Base-by-base conservation (phyloP, 1,140 invertebrate species). In the Apis cerana region DNA sequence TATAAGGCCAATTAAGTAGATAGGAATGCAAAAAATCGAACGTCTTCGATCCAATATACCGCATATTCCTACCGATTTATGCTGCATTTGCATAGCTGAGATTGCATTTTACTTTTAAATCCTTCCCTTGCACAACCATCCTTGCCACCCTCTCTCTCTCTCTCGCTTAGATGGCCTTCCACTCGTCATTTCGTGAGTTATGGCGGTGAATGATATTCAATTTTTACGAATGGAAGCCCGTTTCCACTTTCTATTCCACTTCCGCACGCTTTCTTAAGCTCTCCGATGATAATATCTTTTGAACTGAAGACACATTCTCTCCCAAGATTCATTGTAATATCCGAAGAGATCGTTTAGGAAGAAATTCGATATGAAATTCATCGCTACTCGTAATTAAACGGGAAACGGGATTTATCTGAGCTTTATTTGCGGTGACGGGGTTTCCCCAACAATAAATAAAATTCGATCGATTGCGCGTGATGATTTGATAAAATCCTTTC, bases 61-160 rank as follows among this genome's bases (percentile, higher is more conserved):
- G 85, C 86, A 87, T 87, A 88, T 84, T 84, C 56, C 69, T 48
- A 64, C 56, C 87, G 88, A 85, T 88, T 89, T 89, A 85, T 84
- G 81, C 82, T 61, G 56, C 72, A 87, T 89, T 89, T 87, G 75
- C 88, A 89, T 89, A 89, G 81, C 84, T 87, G 85, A 89, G 88
- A 89, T 89, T 89, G 83, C 88, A 89, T 89, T 89, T 89, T 89
- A 89, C 88, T 89, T 89, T 89, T 85, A 89, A 89, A 89, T 89
- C 87, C 78, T 83, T 83, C 76, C 58, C 64, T 54, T 58, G 64
- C 74, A n/a, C n/a, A 68, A 85, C 86, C 81, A 77, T 67, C 75
- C 84, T n/a, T 11, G n/a, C 43, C 43, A 48, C 21, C 71, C 17
- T 4, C 21, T 12, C 50, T 10, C 11, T 19, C 17, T 15, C 4